Conservation (phyloP, 2,888 invertebrate genomes). For the Sialis lutaria region DNA sequence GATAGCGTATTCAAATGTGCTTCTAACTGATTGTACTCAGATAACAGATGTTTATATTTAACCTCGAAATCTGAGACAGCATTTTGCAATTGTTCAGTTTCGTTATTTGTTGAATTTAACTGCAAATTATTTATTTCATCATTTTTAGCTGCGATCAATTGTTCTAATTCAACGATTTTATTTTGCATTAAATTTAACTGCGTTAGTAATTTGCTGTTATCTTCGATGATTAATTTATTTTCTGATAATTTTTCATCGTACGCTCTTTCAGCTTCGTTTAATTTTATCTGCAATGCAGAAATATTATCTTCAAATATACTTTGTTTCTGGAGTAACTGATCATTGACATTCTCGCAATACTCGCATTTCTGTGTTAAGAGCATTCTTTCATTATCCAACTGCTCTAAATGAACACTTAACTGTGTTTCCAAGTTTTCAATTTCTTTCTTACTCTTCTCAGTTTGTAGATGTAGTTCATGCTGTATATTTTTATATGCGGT, state of each 20-base stretch:
- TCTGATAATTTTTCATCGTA: background rate
- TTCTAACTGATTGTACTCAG: constrained; percentile 12
- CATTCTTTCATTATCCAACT: constrained; percentile 20
- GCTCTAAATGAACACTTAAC: constrained; percentile 25
- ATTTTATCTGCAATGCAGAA: no score
- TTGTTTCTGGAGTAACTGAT: constrained; percentile 5
- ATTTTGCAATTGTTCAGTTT: background rate
- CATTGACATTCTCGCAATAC: constrained; percentile 11
- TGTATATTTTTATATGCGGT: constrained; percentile 29
- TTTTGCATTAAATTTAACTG: constrained; percentile 6
- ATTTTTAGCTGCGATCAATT: constrained; percentile 25
- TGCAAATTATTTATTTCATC: constrained; percentile 26
- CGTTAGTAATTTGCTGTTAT: background rate
- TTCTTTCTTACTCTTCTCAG: constrained; percentile 24
- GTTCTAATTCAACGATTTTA: constrained; percentile 6
- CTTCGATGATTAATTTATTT: background rate
- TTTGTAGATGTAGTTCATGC: constrained; percentile 23
- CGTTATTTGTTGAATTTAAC: constrained; percentile 12
- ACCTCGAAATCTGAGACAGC: background rate
- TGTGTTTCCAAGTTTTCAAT: constrained; percentile 32
- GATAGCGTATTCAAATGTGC: constrained; percentile 12
- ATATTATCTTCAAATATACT: background rate
- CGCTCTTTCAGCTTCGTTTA: background rate
- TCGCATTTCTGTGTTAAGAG: constrained; percentile 21
- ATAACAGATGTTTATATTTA: background rate